These are phyloP conservation scores for Corythornis cristatus DNA, from an alignment of 2,113 vertebrate species.

Conservation along the genomic window DNA sequence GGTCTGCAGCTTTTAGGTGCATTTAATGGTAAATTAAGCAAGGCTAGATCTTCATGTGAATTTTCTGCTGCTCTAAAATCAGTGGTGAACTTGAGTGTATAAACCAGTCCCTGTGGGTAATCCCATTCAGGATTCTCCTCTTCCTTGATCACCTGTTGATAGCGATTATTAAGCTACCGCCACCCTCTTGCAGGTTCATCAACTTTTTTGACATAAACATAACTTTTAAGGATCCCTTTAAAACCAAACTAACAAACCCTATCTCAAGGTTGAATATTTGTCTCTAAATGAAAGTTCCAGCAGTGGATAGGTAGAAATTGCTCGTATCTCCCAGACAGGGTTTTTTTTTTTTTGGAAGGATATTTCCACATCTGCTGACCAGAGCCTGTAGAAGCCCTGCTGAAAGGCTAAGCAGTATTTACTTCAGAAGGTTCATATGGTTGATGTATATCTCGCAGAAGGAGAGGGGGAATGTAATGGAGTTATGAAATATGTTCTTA, in stretches of 20 bases:
- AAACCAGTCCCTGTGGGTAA: neutral
- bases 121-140: neutral
- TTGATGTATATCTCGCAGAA: neutral
- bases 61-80: neutral
- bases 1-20: neutral
- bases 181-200: neutral
- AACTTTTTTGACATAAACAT: neutral
- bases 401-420: neutral
- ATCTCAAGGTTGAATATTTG: neutral
- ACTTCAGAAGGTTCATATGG: neutral
- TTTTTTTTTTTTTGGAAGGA: neutral
- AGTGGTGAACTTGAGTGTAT: neutral
- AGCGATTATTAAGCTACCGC: neutral
- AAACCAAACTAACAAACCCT: neutral
- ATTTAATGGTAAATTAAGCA: neutral
- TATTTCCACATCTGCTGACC: constrained; percentile 39
- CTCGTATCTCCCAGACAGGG: neutral
- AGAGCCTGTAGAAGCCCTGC: neutral
- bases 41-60: neutral
- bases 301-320: neutral
- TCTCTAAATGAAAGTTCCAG: neutral
- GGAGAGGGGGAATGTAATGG: neutral
- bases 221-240: neutral
- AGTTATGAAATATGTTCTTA: neutral
- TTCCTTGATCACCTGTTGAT: neutral